Base-by-base conservation (phyloP, 2,797 vertebrate genomes). In the Diplodus sargus region DNA sequence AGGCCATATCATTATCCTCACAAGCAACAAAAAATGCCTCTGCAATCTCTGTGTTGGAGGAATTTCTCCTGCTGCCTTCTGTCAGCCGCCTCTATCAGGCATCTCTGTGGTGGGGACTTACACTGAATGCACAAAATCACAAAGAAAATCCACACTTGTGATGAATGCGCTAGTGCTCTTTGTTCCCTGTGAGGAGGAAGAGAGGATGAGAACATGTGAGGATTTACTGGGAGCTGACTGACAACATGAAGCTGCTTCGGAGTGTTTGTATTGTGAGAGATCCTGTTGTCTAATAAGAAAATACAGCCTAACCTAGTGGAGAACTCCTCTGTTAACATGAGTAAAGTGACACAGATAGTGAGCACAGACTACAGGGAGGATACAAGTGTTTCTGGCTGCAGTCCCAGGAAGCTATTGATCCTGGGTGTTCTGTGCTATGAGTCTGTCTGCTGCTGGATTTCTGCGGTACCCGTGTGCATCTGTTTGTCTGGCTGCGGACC, bases 401-500 rank as follows among this genome's bases (percentile, higher is more conserved):
- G 43, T 79, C 90, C 87, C 85, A 68, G 86, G 80, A 79, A 83
- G 70, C 78, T 82, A 89, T 90, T 88, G 91, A 92, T 92, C 83
- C 73, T 60, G 3, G 56, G 68, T 79, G 74, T 84, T 86, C 68
- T 74, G 69, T 68, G 70, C 74, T 78, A 18, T 65, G 70, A 73
- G 76, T 73, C 53, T 70, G 74, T 77, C 78, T 79, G 69, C 73
- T 64, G 61, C 74, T 78, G 83, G 77, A 51, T 77, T 70, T 62
- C 59, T 63, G 70, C 45, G 5, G 54, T 3, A 58, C 64, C 71
- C 11, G 25, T 62, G 70, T 71, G 81, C 74, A 53, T 85, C 76
- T 85, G 83, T 76, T 83, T 80, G 78, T 79, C 81, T 87, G 85
- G 70, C 78, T 59, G 70, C 20, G 72, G 73, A 86, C 74, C 81